These are phyloP conservation scores for silkworm (Bombyx mori) DNA, from an alignment of 1,140 invertebrate species.

Conservation along the genomic window ASM3026992v2 NC_085110.1:3253001-3253500, in stretches of 20 bases:
- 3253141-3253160: neutral
- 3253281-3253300: conserved; percentile 1
- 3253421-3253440: conserved; percentile 72
- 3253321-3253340: conserved; percentile 65
- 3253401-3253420: conserved; percentile 64
- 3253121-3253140: neutral
- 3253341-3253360: conserved; percentile 64
- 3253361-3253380: conserved; percentile 61
- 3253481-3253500: conserved; percentile 35
- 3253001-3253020: too few relatives aligned
- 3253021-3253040: too few relatives aligned
- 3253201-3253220: too few relatives aligned
- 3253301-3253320: conserved; percentile 36
- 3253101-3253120: too few relatives aligned
- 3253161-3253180: neutral
- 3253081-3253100: too few relatives aligned
- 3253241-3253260: neutral
- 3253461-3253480: conserved; percentile 69
- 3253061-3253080: too few relatives aligned
- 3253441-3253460: conserved; percentile 70
- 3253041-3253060: too few relatives aligned
- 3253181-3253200: neutral
- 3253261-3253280: neutral
- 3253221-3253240: neutral
- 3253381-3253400: conserved; percentile 61